Conservation (phyloP, 2,888 invertebrate genomes). For the Andrena hattorfiana region DNA sequence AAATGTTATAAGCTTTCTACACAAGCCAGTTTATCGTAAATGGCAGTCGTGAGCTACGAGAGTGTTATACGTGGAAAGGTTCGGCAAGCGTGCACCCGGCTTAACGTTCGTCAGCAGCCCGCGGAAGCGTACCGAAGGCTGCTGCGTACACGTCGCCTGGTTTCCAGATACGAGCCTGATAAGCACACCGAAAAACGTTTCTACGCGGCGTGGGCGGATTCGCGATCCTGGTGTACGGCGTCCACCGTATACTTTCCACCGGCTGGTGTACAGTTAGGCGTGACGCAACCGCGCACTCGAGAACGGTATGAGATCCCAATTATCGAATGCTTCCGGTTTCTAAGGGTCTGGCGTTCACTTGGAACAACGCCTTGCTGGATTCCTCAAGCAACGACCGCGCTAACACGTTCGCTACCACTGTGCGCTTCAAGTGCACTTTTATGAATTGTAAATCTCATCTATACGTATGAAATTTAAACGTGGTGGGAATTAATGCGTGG, state of each 20-base stretch:
- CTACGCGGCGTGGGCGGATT: conserved; percentile 70
- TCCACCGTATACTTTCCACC: conserved; percentile 58
- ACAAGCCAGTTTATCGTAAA: too few species aligned
- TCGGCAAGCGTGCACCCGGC: neutral
- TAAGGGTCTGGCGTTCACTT: conserved; percentile 38
- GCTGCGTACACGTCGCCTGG: conserved; percentile 36
- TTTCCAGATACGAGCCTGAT: conserved; percentile 55
- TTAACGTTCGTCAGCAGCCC: conserved; percentile 10
- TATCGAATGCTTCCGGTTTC: conserved; percentile 67
- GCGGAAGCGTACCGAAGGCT: conserved; percentile 37
- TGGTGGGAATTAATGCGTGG: too few species aligned
- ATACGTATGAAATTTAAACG: too few species aligned
- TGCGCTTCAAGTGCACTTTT: too few species aligned
- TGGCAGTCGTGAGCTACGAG: too few species aligned
- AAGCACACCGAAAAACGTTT: conserved; percentile 72
- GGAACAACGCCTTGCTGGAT: conserved; percentile 41
- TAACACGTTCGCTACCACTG: neutral
- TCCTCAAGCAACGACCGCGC: conserved; percentile 16
- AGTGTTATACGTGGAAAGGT: neutral
- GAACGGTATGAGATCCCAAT: conserved; percentile 65
- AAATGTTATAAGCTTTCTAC: too few species aligned
- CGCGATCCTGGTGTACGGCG: conserved; percentile 48
- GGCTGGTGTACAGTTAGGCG: conserved; percentile 74
- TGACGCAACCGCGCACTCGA: conserved; percentile 72
- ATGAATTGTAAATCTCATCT: too few species aligned